These are phyloP conservation scores for Chymomyza procnemis DNA, from an alignment of 2,888 invertebrate species.

Conservation along the genomic window DNA sequence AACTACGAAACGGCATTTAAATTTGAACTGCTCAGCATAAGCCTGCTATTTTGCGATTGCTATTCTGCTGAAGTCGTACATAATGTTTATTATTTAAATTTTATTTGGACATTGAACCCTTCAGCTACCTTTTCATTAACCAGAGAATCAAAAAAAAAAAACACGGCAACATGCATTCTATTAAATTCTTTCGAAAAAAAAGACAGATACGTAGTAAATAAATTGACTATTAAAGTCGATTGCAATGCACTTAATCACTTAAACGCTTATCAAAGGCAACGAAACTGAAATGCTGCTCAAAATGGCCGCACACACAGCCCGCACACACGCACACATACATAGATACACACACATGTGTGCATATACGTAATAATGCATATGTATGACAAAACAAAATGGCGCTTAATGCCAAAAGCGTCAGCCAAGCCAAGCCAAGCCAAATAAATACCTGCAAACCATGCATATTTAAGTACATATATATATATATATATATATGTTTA, in stretches of 20 bases:
- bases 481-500: not conserved
- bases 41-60: too few relatives aligned
- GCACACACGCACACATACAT: too few relatives aligned
- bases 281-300: slow-evolving; percentile 8
- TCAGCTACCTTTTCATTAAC: too few relatives aligned
- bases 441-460: not conserved
- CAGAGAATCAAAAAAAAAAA: too few relatives aligned
- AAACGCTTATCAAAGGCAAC: slow-evolving; percentile 34
- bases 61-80: too few relatives aligned
- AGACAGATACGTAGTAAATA: not conserved
- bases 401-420: slow-evolving; percentile 14
- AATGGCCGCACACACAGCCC: slow-evolving; percentile 8
- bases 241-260: slow-evolving; percentile 44
- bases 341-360: not conserved
- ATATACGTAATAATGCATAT: not conserved
- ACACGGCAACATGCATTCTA: not conserved
- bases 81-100: not conserved
- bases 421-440: not conserved
- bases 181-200: not conserved
- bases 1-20: too few relatives aligned
- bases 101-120: not conserved
- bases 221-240: not conserved
- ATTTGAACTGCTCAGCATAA: too few relatives aligned
- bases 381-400: slow-evolving; percentile 31
- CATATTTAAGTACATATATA: not conserved